phyloP scores from a whole-genome alignment of 2,797 vertebrate species.

The Enteromius fasciolatus region DNA sequence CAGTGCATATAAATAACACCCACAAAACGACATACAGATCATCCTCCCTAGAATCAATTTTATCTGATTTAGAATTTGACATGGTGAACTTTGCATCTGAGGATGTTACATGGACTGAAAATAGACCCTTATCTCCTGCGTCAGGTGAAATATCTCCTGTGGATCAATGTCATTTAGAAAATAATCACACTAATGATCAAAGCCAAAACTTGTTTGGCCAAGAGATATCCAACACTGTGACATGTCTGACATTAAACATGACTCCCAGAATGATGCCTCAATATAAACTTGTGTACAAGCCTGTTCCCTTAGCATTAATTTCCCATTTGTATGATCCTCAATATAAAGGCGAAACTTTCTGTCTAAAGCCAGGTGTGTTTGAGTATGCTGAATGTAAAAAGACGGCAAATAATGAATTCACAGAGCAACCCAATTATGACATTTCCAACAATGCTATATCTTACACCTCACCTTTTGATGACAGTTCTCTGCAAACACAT shows the following conservation, averaged over 20 bases:
- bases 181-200: not conserved
- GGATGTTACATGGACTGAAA: slow-evolving; percentile 20
- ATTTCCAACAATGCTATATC: slow-evolving; percentile 1
- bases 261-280: slow-evolving; percentile 47
- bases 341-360: slow-evolving; percentile 58
- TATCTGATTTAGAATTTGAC: slow-evolving; percentile 19
- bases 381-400: slow-evolving; percentile 52
- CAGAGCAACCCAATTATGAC: slow-evolving; percentile 11
- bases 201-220: not conserved
- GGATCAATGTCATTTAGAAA: not conserved
- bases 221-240: not conserved
- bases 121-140: slow-evolving; percentile 31
- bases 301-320: slow-evolving; percentile 42
- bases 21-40: slow-evolving; percentile 9
- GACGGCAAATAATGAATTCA: slow-evolving; percentile 5
- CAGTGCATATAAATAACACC: not conserved
- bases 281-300: slow-evolving; percentile 55
- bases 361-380: slow-evolving; percentile 57
- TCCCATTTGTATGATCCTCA: slow-evolving; percentile 57
- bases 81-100: not conserved
- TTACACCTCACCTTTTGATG: not conserved
- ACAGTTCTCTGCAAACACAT: not conserved
- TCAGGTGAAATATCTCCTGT: slow-evolving; percentile 14
- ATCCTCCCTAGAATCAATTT: slow-evolving; percentile 28
- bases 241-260: slow-evolving; percentile 20